Percentiles rank a stretch among this genome's conserved stretches.
Evolutionary conservation across 2,113 vertebrate species (phyloP).

Genomic region (Ciconia boyciana): DNA sequence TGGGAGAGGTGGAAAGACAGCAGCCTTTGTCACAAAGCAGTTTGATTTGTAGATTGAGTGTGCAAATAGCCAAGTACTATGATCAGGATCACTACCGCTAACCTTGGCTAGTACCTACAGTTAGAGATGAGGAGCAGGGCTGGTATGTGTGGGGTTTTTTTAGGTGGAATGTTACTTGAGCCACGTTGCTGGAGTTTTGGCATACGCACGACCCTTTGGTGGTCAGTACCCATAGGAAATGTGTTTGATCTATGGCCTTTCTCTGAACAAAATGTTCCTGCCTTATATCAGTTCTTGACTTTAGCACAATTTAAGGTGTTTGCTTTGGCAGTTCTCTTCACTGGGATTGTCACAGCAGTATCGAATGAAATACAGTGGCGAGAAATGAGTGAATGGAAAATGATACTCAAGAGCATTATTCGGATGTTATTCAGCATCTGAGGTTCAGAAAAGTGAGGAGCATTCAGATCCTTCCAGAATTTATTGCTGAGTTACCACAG

Average conservation of each 20-base stretch:
- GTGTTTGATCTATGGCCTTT: background rate
- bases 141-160: background rate
- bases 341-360: background rate
- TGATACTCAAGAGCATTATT: background rate
- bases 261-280: background rate
- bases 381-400: background rate
- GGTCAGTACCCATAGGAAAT: background rate
- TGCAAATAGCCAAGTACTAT: accelerated
- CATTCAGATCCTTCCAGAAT: background rate
- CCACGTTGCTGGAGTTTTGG: background rate
- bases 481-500: background rate
- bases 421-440: background rate
- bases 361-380: background rate
- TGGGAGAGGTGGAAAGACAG: background rate
- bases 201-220: accelerated
- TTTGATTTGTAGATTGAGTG: background rate
- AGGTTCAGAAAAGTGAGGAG: background rate
- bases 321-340: accelerated
- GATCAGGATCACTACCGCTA: background rate
- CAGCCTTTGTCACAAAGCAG: background rate
- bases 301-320: background rate
- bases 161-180: background rate
- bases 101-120: background rate
- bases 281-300: background rate
- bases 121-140: background rate